phyloP scores from a whole-genome alignment of 2,113 vertebrate species.

The Tringa solitaria region DNA sequence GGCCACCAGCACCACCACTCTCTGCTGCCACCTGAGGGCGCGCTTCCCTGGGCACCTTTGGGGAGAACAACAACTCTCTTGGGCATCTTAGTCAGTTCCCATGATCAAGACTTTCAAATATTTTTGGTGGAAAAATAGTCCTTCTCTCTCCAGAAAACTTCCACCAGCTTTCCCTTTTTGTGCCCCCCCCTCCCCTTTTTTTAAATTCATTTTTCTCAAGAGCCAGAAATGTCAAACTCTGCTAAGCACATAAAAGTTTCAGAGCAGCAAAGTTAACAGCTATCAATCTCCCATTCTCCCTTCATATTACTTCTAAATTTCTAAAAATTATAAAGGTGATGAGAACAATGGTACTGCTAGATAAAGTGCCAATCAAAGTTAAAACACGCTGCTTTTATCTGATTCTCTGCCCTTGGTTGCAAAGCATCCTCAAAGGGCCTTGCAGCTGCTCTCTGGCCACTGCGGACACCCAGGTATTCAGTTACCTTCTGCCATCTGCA shows the following conservation, averaged over 20 bases:
- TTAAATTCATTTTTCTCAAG: not conserved
- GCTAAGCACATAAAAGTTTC: not conserved
- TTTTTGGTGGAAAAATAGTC: not conserved
- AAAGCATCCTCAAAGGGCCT: not conserved
- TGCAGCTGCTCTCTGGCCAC: not conserved
- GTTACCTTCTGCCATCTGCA: not conserved
- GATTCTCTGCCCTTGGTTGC: not conserved
- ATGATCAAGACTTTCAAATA: accelerated
- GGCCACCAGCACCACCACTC: not conserved
- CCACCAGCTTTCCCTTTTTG: not conserved
- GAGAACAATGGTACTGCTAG: not conserved
- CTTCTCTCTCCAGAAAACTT: not conserved
- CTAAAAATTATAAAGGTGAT: not conserved
- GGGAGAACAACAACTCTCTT: too few species aligned
- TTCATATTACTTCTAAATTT: not conserved
- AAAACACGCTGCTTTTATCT: not conserved
- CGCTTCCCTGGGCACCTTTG: too few species aligned
- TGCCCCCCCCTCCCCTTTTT: too few species aligned
- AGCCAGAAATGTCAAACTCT: not conserved
- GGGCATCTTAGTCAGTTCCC: not conserved
- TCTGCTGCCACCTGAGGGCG: constrained; percentile 39
- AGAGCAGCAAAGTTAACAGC: not conserved
- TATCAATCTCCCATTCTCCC: not conserved
- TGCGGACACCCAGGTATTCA: not conserved
- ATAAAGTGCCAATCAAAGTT: not conserved